A percentile compares a stretch with the other conserved stretches of the same genome.
Evolutionary conservation across 1,140 invertebrate genomes (phyloP).

Genomic region (Pectinophora gossypiella): DNA sequence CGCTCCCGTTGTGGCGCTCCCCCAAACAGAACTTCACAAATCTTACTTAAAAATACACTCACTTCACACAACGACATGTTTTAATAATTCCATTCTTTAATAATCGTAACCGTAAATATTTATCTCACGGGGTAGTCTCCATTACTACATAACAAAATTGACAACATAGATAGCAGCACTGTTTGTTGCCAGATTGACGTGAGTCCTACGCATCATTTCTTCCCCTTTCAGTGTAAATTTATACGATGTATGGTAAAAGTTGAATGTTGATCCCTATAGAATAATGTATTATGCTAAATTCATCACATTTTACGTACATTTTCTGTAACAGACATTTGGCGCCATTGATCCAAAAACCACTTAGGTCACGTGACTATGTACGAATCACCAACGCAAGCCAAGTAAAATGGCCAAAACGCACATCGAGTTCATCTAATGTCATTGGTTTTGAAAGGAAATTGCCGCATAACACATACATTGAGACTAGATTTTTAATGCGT

Average conservation of each 20-base stretch:
- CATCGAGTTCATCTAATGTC: slow-evolving; percentile 72
- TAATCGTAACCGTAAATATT: slow-evolving; percentile 64
- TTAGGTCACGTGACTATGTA: slow-evolving; percentile 74
- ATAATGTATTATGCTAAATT: slow-evolving; percentile 39
- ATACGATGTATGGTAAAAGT: slow-evolving; percentile 59
- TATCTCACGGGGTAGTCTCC: slow-evolving; percentile 66
- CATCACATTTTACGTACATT: slow-evolving; percentile 62
- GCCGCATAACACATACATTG: slow-evolving; percentile 59
- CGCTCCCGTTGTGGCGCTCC: slow-evolving; percentile 3
- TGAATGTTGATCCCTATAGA: slow-evolving; percentile 49
- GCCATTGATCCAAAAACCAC: slow-evolving; percentile 74
- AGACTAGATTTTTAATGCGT: slow-evolving; percentile 42
- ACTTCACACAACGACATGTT: slow-evolving; percentile 22
- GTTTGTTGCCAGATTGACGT: slow-evolving; percentile 73
- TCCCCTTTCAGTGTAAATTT: slow-evolving; percentile 38
- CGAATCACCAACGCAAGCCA: slow-evolving; percentile 74
- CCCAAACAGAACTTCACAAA: background rate
- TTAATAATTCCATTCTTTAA: slow-evolving; percentile 37
- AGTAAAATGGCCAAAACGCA: slow-evolving; percentile 74
- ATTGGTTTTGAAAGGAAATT: slow-evolving; percentile 65
- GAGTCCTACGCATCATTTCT: slow-evolving; percentile 66
- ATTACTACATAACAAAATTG: slow-evolving; percentile 72
- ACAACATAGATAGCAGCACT: slow-evolving; percentile 75
- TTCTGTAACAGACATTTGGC: slow-evolving; percentile 71
- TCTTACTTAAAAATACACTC: slow-evolving; percentile 19